Evolutionary conservation across 2,797 vertebrate genomes (phyloP), one percentile per base, ranked within the genome.

Genomic region (Malacoraja senta): DNA sequence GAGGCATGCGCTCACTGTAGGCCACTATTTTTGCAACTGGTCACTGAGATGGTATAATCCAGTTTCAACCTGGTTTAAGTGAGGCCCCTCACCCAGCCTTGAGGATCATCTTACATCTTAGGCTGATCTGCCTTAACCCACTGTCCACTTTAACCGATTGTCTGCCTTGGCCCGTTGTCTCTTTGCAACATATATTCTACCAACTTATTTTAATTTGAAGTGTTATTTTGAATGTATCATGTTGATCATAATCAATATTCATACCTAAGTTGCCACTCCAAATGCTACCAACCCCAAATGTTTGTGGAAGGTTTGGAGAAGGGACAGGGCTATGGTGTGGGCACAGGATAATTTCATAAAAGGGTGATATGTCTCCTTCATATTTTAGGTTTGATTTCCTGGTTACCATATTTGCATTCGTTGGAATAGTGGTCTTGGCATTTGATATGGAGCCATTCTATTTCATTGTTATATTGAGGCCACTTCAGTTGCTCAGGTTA

Each of bases 401-500:
- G 0, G 98, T 99, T 95, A 99, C 99, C 0, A 95, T 97, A 7
- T 98, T 98, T 84, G 98, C 99, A 29, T 98, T 99, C 95, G 94
- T 99, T 96, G 99, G 99, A 26, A 97, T 99, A 93, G 96, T 99
- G 93, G 97, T 97, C 0, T 95, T 99, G 93, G 98, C 98, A 0
- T 98, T 99, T 78, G 94, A 99, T 93, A 99, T 98, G 98, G 97
- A 98, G 94, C 98, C 99, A 0, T 99, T 99, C 95, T 99, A 99
- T 95, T 99, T 99, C 94, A 98, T 99, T 0, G 98, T 99, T 93
- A 98, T 99, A 91, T 97, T 99, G 93, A 95, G 98, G 63, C 98
- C 98, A 0, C 95, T 99, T 68, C 99, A 99, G 96, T 96, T 99
- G 65, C 97, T 99, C 93, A 97, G 99, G 99, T 99, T 94, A 94